Conservation (phyloP, 2,113 vertebrate genomes). For the Archilochus colubris region DNA sequence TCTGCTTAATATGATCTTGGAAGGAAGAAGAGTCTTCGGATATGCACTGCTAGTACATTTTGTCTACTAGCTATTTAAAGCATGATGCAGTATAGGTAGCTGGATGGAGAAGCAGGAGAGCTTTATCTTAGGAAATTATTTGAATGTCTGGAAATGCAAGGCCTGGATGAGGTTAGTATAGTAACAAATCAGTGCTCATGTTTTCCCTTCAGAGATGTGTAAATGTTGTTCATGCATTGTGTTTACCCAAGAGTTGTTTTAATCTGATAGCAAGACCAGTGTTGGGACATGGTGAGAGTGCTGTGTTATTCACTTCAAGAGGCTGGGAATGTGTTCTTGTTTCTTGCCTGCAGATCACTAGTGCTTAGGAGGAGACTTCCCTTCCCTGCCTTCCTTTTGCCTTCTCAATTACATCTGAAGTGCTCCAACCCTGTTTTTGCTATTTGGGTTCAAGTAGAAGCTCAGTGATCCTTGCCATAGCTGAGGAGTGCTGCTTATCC, state of each 20-base stretch:
- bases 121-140: conserved; percentile 32
- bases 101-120: background rate
- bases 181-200: background rate
- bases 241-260: conserved; percentile 8
- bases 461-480: background rate
- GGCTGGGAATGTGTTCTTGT: background rate
- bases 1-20: background rate
- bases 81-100: background rate
- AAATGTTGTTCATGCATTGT: background rate
- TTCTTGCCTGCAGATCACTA: background rate
- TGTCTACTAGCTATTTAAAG: conserved; percentile 25
- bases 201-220: background rate
- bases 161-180: background rate
- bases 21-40: background rate
- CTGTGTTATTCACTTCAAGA: background rate
- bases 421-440: background rate
- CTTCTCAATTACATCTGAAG: background rate
- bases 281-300: background rate
- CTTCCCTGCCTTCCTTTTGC: background rate
- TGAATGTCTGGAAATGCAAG: conserved; percentile 45
- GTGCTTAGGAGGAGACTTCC: background rate
- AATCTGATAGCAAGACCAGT: background rate
- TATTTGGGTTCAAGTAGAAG: background rate
- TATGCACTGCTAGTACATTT: background rate
- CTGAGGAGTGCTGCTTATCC: background rate